A percentile compares a stretch with the other conserved stretches of the same genome.
These are phyloP conservation scores for Diorhabda sublineata DNA, from an alignment of 1,140 invertebrate genomes.

Conservation along the genomic window DNA sequence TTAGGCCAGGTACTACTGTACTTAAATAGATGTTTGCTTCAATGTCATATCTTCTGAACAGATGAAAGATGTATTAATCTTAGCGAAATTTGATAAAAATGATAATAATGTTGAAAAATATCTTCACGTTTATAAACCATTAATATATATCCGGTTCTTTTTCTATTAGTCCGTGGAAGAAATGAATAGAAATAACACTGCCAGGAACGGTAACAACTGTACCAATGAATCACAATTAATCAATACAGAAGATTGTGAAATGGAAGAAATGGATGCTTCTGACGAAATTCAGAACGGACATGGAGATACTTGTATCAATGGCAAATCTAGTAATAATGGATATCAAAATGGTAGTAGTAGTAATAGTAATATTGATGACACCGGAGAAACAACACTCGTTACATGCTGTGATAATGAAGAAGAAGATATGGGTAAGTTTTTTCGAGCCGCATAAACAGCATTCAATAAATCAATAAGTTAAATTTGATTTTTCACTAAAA, in stretches of 20 bases:
- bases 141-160: no score
- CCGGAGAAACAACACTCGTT: conserved; percentile 7
- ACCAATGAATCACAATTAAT: conserved; percentile 26
- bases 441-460: no score
- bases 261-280: conserved; percentile 57
- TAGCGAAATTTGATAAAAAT: no score
- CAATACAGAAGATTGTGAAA: conserved; percentile 48
- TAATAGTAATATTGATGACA: conserved; percentile 22
- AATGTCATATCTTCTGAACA: no score
- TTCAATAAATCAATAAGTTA: no score
- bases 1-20: no score
- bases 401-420: conserved; percentile 52
- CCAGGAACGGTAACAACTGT: conserved; percentile 50
- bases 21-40: no score
- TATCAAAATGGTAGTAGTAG: conserved; percentile 63
- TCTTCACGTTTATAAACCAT: no score
- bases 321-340: conserved; percentile 50
- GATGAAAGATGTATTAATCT: no score
- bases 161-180: conserved; percentile 46
- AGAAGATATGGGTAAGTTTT: conserved; percentile 60
- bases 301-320: conserved; percentile 34
- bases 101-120: no score
- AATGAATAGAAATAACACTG: conserved; percentile 53
- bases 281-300: conserved; percentile 47
- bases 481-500: no score